A percentile compares a stretch with the other conserved stretches of the same genome.
Conservation (phyloP, 2,797 vertebrate genomes). For the Rhabdophis nuchalis region DNA sequence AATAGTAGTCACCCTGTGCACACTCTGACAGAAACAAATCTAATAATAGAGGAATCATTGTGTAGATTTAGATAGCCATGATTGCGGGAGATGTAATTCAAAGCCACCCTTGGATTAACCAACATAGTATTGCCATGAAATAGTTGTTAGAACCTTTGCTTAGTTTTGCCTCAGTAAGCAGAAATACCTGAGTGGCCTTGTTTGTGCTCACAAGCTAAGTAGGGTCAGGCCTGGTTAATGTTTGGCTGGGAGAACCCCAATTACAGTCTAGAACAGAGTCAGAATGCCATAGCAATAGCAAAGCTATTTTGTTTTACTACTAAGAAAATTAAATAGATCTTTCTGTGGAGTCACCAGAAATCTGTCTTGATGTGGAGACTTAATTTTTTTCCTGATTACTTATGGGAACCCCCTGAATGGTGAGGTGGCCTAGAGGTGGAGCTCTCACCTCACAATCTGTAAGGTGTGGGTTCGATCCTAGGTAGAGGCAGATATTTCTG, state of each 20-base stretch:
- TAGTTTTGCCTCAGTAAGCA: neutral
- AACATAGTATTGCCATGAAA: neutral
- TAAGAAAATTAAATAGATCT: neutral
- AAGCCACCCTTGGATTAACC: neutral
- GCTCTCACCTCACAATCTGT: too few species aligned
- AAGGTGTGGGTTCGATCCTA: too few species aligned
- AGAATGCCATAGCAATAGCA: neutral
- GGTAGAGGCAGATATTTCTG: too few species aligned
- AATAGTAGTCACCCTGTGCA: too few species aligned
- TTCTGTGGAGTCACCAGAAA: neutral
- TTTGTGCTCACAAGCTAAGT: neutral
- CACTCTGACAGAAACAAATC: neutral
- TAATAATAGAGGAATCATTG: neutral
- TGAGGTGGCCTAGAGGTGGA: too few species aligned
- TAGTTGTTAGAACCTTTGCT: neutral
- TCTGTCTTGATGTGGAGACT: neutral
- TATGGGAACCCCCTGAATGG: neutral
- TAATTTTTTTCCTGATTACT: neutral
- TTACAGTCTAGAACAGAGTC: neutral
- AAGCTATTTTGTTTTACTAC: neutral
- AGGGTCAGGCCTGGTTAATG: neutral
- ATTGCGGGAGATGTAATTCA: neutral
- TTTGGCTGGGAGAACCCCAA: neutral
- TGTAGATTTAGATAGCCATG: neutral
- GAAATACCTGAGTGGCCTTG: neutral